Percentiles rank a stretch among this genome's conserved stretches.
Evolutionary conservation across 2,888 invertebrate genomes (phyloP).

Genomic region (Atethmia centrago): DNA sequence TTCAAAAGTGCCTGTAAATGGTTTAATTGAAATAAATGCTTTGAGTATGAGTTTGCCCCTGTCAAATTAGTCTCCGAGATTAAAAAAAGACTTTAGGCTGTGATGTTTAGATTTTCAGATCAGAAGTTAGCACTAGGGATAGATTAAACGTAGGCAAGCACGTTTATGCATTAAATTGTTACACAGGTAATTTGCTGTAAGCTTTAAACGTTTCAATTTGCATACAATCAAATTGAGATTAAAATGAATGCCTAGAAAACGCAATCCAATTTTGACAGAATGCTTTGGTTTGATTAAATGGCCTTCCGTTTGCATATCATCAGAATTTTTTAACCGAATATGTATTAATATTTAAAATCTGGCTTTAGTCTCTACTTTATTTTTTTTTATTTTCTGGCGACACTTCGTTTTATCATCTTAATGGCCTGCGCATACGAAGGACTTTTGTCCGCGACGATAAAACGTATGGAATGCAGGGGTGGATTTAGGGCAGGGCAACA

Average conservation of each 20-base stretch:
- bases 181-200: slow-evolving; percentile 30
- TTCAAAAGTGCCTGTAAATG: too few relatives aligned
- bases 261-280: slow-evolving; percentile 28
- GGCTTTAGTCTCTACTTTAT: too few relatives aligned
- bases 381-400: too few relatives aligned
- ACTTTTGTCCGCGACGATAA: too few relatives aligned
- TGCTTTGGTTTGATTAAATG: slow-evolving; percentile 23
- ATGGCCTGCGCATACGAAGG: too few relatives aligned
- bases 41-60: too few relatives aligned
- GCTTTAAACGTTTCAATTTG: slow-evolving; percentile 40
- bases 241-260: slow-evolving; percentile 37
- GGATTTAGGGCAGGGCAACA: too few relatives aligned
- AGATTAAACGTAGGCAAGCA: slow-evolving; percentile 14
- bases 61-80: too few relatives aligned
- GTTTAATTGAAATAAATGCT: too few relatives aligned
- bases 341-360: background rate
- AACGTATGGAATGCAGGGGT: too few relatives aligned
- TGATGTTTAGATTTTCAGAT: slow-evolving; percentile 24
- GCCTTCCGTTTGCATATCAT: slow-evolving; percentile 8
- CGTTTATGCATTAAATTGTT: slow-evolving; percentile 37
- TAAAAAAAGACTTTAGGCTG: too few relatives aligned
- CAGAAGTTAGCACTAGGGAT: slow-evolving; percentile 8
- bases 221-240: slow-evolving; percentile 55
- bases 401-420: too few relatives aligned
- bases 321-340: background rate